Evolutionary conservation across 1,140 invertebrate species (phyloP).

Genomic region (Steinernema feltiae): DNA sequence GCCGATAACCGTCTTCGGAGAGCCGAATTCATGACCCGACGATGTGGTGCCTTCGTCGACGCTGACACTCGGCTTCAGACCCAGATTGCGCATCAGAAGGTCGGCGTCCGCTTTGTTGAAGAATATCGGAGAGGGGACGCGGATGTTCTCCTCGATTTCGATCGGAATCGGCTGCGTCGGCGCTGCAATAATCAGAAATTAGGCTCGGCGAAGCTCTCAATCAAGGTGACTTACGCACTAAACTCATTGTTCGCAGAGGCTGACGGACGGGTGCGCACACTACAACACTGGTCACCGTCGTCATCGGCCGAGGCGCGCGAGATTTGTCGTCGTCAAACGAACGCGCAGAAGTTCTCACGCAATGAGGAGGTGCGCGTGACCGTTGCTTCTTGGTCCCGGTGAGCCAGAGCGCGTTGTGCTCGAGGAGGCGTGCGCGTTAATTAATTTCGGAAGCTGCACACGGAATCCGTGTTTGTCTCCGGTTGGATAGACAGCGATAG

Average conservation of each 20-base stretch:
- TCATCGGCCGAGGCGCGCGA: background rate
- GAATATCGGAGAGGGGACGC: background rate
- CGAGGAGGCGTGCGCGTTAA: too few relatives aligned
- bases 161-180: background rate
- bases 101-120: background rate
- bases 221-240: background rate
- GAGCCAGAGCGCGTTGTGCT: too few relatives aligned
- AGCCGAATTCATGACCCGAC: background rate
- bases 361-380: conserved; percentile 9
- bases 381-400: background rate
- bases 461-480: too few relatives aligned
- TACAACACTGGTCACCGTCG: background rate
- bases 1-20: background rate
- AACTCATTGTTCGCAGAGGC: background rate
- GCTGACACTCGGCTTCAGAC: background rate
- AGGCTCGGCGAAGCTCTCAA: background rate
- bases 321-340: background rate
- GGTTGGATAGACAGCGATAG: too few relatives aligned
- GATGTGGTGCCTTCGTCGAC: background rate
- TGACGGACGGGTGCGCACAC: background rate
- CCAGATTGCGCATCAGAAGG: background rate
- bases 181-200: background rate
- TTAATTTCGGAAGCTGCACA: too few relatives aligned
- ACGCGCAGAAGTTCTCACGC: background rate
- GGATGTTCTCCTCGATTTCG: background rate